phyloP scores from a whole-genome alignment of 2,113 vertebrate genomes.

The Calidris pygmaea region DNA sequence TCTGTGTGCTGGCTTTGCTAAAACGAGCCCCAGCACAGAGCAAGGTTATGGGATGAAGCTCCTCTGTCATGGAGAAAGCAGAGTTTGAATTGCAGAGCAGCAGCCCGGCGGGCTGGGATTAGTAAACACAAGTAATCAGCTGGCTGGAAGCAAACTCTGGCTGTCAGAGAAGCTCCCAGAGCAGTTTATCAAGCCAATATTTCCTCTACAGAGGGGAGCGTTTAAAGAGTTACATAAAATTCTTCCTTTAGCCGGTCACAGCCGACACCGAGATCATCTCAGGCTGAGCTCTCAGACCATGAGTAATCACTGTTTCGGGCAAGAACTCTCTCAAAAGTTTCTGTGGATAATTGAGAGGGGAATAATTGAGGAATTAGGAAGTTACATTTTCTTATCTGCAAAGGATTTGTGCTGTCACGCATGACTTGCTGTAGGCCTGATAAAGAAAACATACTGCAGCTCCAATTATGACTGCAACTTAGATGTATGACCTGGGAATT shows the following conservation, averaged over 20 bases:
- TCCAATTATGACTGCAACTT: slow-evolving; percentile 7
- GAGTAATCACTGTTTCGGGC: not conserved
- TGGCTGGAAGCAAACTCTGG: slow-evolving; percentile 15
- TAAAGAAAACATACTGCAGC: not conserved
- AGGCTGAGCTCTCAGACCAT: not conserved
- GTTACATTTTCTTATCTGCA: slow-evolving; percentile 43
- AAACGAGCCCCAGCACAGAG: not conserved
- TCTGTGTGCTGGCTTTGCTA: not conserved
- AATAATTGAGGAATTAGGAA: slow-evolving; percentile 24
- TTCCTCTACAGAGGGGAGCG: not conserved
- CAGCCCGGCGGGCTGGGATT: not conserved
- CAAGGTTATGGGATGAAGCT: not conserved
- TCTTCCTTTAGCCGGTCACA: not conserved
- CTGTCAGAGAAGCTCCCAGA: slow-evolving; percentile 12
- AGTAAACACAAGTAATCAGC: not conserved
- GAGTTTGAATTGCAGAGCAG: not conserved
- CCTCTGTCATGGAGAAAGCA: not conserved
- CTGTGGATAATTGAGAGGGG: not conserved
- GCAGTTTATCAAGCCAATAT: not conserved
- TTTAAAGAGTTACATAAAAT: not conserved
- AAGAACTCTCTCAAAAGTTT: slow-evolving; percentile 10
- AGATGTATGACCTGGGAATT: not conserved
- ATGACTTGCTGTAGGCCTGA: not conserved
- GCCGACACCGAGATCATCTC: not conserved
- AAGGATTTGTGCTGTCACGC: slow-evolving; percentile 23